Evolutionary conservation across 2,797 vertebrate genomes (phyloP).

Genomic region (Leptatherina wallacei): DNA sequence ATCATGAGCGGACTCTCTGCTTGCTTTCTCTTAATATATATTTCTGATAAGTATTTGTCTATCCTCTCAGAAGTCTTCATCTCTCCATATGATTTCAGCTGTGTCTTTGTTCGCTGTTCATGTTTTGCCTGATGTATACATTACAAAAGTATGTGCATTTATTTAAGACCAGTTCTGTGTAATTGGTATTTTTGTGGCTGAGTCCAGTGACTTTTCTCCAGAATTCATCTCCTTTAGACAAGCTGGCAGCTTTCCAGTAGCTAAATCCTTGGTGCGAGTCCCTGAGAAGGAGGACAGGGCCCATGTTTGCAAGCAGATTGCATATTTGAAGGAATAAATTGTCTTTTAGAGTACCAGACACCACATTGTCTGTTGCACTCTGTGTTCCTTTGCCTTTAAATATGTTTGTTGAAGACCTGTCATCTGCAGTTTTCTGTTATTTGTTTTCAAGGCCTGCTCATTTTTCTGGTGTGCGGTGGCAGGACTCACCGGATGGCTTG

Average conservation of each 20-base stretch:
- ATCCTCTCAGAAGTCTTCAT: slow-evolving; percentile 18
- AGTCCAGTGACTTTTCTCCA: slow-evolving; percentile 56
- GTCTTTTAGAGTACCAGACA: slow-evolving; percentile 71
- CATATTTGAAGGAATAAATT: slow-evolving; percentile 78
- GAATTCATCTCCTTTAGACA: slow-evolving; percentile 68
- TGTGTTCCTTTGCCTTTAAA: slow-evolving; percentile 71
- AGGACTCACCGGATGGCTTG: slow-evolving; percentile 53
- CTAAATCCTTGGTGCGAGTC: slow-evolving; percentile 70
- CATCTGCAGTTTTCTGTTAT: slow-evolving; percentile 73
- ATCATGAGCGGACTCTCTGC: slow-evolving; percentile 43
- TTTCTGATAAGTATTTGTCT: neutral
- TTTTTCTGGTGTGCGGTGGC: slow-evolving; percentile 52
- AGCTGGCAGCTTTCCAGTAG: slow-evolving; percentile 69
- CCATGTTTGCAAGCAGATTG: slow-evolving; percentile 80
- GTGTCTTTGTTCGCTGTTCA: slow-evolving; percentile 13
- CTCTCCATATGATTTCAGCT: slow-evolving; percentile 16
- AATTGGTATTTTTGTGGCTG: slow-evolving; percentile 48
- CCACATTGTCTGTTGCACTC: slow-evolving; percentile 72
- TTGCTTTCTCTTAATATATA: slow-evolving; percentile 13
- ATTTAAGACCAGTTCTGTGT: slow-evolving; percentile 10
- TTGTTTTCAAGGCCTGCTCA: slow-evolving; percentile 60
- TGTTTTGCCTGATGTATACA: neutral
- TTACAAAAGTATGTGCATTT: neutral
- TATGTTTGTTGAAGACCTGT: slow-evolving; percentile 78
- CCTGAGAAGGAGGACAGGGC: slow-evolving; percentile 73